Percentiles rank a stretch among this genome's conserved stretches.
These are phyloP conservation scores for Argyresthia goedartella DNA, from an alignment of 2,888 invertebrate genomes.

Conservation along the genomic window DNA sequence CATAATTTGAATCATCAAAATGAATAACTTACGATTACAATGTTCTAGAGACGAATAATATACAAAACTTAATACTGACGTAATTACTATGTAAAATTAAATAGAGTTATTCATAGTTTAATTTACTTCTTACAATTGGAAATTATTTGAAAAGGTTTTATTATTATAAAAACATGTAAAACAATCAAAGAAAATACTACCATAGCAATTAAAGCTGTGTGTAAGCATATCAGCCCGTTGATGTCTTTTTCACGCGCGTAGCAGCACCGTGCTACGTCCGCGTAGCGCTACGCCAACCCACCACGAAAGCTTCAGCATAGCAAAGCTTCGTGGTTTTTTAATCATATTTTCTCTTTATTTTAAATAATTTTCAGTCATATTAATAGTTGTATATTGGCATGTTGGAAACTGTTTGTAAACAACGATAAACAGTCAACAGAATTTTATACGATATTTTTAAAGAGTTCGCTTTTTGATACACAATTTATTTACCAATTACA, in stretches of 20 bases:
- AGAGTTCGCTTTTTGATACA: too few species aligned
- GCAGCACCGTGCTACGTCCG: slow-evolving; percentile 5
- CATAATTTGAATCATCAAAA: too few species aligned
- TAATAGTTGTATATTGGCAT: neutral
- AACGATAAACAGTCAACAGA: neutral
- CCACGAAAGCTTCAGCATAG: neutral
- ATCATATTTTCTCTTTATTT: neutral
- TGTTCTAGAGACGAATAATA: too few species aligned
- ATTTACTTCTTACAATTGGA: neutral
- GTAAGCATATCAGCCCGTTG: slow-evolving; percentile 8
- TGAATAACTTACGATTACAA: too few species aligned
- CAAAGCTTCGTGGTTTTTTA: neutral
- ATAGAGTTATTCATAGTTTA: neutral
- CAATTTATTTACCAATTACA: too few species aligned
- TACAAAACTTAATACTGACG: too few species aligned
- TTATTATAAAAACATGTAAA: too few species aligned
- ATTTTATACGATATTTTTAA: too few species aligned
- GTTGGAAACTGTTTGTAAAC: neutral
- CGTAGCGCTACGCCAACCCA: slow-evolving; percentile 3
- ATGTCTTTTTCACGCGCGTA: slow-evolving; percentile 10
- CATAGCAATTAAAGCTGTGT: too few species aligned
- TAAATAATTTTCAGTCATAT: neutral
- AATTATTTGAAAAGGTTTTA: neutral
- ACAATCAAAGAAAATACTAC: too few species aligned
- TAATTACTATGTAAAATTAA: neutral